Conservation (phyloP, 1,140 invertebrate species). For the Rhopalosiphum maidis region DNA sequence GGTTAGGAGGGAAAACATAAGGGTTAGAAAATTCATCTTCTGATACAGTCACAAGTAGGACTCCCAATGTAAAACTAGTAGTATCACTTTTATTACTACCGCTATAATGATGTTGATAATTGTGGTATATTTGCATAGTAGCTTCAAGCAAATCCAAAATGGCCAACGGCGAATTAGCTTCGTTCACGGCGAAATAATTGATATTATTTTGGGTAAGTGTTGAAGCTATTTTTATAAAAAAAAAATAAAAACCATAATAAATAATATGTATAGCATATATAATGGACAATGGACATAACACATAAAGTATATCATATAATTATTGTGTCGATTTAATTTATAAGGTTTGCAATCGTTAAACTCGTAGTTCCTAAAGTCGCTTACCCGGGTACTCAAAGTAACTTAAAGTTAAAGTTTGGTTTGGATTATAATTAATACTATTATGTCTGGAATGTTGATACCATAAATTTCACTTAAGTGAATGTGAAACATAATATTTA, state of each 20-base stretch:
- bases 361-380: background rate
- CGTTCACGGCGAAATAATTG: slow-evolving; percentile 27
- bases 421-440: background rate
- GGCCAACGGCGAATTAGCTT: slow-evolving; percentile 6
- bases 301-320: too few species aligned
- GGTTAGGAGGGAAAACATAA: slow-evolving; percentile 19
- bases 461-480: background rate
- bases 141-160: slow-evolving; percentile 48
- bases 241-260: background rate
- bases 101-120: background rate
- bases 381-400: background rate
- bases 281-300: background rate
- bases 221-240: slow-evolving; percentile 3
- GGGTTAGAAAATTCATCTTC: slow-evolving; percentile 3
- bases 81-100: slow-evolving; percentile 7
- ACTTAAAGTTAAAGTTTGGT: background rate
- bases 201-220: slow-evolving; percentile 9
- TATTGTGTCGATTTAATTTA: background rate
- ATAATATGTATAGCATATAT: background rate
- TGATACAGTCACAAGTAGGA: background rate
- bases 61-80: background rate
- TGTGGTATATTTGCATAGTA: slow-evolving; percentile 38
- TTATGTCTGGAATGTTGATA: background rate
- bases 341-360: background rate
- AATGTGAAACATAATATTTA: background rate